These are phyloP conservation scores for Cynopterus brachyotis DNA, from an alignment of 2,113 vertebrate species.

Conservation along the genomic window DNA sequence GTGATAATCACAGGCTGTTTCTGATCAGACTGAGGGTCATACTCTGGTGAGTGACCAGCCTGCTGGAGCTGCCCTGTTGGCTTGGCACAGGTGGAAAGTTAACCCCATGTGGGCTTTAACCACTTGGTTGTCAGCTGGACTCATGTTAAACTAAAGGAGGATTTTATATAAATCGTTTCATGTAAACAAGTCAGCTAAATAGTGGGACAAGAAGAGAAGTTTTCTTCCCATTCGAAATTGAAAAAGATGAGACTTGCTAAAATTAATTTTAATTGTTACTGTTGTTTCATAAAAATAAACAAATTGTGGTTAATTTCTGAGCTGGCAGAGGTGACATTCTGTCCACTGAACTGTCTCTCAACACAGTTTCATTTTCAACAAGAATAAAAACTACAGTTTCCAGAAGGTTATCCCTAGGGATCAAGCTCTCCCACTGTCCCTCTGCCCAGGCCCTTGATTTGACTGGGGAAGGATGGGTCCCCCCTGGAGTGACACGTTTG, in stretches of 20 bases:
- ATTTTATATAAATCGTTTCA: neutral
- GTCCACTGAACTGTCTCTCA: neutral
- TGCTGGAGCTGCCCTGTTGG: constrained; percentile 42
- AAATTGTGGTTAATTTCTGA: constrained; percentile 17
- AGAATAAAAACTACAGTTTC: neutral
- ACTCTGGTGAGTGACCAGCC: constrained; percentile 68
- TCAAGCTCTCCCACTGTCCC: neutral
- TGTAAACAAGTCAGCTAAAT: neutral
- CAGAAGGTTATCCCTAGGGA: neutral
- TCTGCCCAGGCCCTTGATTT: neutral
- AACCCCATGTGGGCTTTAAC: constrained; percentile 72
- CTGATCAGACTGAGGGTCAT: constrained; percentile 77
- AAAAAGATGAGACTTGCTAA: neutral
- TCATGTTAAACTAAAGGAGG: neutral
- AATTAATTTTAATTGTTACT: neutral
- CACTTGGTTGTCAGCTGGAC: neutral
- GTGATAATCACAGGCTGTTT: constrained; percentile 80
- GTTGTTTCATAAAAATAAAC: neutral
- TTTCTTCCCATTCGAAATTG: neutral
- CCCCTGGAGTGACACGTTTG: accelerated
- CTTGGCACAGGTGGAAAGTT: constrained; percentile 77
- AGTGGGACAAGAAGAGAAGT: neutral
- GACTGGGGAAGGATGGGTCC: neutral
- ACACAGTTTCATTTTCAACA: neutral
- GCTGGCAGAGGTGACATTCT: neutral